These are phyloP conservation scores for Mareca penelope DNA, from an alignment of 2,797 vertebrate species.

Conservation along the genomic window DNA sequence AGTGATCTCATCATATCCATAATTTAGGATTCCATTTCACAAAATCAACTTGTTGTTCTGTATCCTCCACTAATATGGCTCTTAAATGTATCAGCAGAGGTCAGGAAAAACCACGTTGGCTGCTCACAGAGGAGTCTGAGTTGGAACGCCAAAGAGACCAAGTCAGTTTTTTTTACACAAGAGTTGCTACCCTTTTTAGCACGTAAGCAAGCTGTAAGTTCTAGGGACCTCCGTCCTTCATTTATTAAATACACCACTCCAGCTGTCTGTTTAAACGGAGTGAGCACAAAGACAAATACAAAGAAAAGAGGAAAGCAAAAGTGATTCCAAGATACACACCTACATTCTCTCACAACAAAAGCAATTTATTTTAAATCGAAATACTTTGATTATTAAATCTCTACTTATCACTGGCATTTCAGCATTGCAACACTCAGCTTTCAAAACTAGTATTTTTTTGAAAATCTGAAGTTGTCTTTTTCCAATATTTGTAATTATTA, in stretches of 20 bases:
- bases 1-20: slow-evolving; percentile 20
- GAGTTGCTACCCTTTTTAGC: background rate
- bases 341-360: background rate
- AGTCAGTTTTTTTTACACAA: background rate
- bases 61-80: background rate
- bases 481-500: background rate
- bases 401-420: background rate
- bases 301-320: background rate
- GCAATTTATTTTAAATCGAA: background rate
- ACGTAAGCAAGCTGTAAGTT: background rate
- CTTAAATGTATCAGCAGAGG: background rate
- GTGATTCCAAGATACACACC: background rate
- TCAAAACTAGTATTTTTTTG: background rate
- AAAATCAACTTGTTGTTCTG: slow-evolving; percentile 43
- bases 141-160: background rate
- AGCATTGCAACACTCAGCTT: background rate
- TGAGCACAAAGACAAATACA: background rate
- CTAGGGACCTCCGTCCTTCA: background rate
- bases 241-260: background rate
- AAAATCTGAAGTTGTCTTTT: background rate
- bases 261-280: background rate
- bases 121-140: background rate
- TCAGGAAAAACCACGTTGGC: background rate
- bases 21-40: slow-evolving; percentile 35
- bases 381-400: background rate